Base-by-base conservation (phyloP, 2,888 invertebrate species). In the Trichogramma evanescens region DNA sequence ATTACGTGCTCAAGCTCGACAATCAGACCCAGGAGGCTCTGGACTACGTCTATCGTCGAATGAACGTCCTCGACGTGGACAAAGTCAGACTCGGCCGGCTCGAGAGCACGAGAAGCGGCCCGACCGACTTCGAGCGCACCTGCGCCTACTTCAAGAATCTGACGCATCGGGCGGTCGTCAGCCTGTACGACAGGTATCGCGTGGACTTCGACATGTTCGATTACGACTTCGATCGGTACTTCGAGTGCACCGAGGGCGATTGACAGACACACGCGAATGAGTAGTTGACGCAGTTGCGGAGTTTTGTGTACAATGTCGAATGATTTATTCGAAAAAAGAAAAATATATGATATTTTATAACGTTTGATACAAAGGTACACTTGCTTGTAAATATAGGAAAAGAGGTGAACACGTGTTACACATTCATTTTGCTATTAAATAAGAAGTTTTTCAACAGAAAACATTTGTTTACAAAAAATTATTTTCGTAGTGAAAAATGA, bases 201-300 rank as follows among this genome's bases (percentile, higher is more conserved):
- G 66, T 75, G 7, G 78, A 78, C 53, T 78, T 78, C 61, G 72
- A 77, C 57, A 76, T 78, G 72, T 78, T 76, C 58, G 66, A 73
- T 64, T 78, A 78, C 52, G 63, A 70, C 40, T 59, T 70, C 43
- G 66, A 70, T 40, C 66, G 66, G 44, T 78, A 77, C 55, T 58
- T 73, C 9, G 64, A 69, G 59, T 77, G 77, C 61, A 66, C 65
- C 8, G 63, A 61, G 8, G 63, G 67, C 42, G 63, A 64, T 56
- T 61, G 43, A 65, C 54, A 26, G 26, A 3, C 26, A 26, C 26
- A 26, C 26, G 2, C 3, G 26, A 26, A 26, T 26, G 26, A 26
- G 26, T 26, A 26, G 2, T 26, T 26, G 26, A 26, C 26, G 13
- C 26, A 26, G 26, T 26, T 26, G 26, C 26, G 26, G 26, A 26